Conservation (phyloP, 1,140 invertebrate species). For the Trichonephila clavipes region DNA sequence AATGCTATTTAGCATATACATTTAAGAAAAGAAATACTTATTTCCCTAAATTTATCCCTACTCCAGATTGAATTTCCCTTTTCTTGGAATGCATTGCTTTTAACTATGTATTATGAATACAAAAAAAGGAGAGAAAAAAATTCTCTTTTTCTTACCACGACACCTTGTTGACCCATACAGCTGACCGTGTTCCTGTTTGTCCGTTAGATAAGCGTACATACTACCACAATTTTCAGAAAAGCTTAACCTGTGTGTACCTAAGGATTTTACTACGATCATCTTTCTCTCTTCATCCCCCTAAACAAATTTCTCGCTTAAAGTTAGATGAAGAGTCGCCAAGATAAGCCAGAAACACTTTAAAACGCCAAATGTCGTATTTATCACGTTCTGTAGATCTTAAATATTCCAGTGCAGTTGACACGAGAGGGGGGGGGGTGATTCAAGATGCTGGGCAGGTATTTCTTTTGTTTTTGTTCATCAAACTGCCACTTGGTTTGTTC, state of each 20-base stretch:
- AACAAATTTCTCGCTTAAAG: conserved; percentile 44
- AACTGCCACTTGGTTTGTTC: neutral
- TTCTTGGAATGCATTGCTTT: neutral
- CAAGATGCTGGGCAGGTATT: neutral
- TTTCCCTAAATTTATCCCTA: neutral
- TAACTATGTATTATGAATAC: neutral
- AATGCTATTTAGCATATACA: too few relatives aligned
- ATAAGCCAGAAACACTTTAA: conserved; percentile 58
- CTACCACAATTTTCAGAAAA: neutral
- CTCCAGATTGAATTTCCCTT: neutral
- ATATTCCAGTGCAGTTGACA: conserved; percentile 16
- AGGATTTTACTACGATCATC: neutral
- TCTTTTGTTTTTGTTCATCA: neutral
- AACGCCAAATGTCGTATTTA: conserved; percentile 66
- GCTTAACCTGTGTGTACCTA: conserved; percentile 14
- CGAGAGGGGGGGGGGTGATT: neutral
- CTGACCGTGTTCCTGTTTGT: conserved; percentile 62
- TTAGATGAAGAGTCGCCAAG: conserved; percentile 24
- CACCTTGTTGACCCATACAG: conserved; percentile 62
- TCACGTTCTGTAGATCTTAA: conserved; percentile 64
- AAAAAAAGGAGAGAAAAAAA: neutral
- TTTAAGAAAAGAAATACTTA: too few relatives aligned
- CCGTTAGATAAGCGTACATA: conserved; percentile 34
- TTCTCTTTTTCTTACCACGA: neutral
- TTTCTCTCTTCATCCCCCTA: neutral